Conservation (phyloP, 2,888 invertebrate genomes). For the Tenthredo notha region DNA sequence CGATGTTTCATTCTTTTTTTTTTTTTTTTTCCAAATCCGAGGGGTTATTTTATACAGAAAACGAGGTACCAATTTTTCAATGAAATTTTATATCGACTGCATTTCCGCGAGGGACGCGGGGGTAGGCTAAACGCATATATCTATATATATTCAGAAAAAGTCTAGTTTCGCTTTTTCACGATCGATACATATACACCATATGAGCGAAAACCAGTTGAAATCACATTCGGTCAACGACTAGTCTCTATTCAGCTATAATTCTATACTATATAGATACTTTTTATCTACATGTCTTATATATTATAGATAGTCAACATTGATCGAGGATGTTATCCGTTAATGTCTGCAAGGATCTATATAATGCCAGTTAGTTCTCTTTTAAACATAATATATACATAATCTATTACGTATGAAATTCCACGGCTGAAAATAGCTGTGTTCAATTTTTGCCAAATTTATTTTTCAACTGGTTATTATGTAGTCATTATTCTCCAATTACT, state of each 20-base stretch:
- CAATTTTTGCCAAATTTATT: not conserved
- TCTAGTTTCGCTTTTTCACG: not conserved
- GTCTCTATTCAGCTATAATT: not conserved
- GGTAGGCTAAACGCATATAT: not conserved
- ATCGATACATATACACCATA: not conserved
- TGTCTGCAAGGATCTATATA: not conserved
- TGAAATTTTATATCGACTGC: constrained; percentile 11
- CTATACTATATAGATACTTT: not conserved
- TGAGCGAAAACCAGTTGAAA: not conserved
- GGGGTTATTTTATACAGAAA: not conserved
- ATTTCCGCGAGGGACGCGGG: not conserved
- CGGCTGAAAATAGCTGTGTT: not conserved
- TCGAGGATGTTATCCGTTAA: not conserved
- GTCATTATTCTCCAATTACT: not conserved
- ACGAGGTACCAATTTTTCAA: not conserved
- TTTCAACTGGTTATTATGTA: not conserved
- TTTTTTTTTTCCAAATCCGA: not conserved
- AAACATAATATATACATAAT: not conserved
- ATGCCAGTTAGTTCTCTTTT: not conserved
- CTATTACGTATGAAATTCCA: not conserved
- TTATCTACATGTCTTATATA: not conserved
- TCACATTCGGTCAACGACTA: not conserved
- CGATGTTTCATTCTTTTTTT: constrained; percentile 7
- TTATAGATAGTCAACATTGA: not conserved
- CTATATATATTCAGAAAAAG: not conserved